Evolutionary conservation across 2,113 vertebrate genomes (phyloP).

Genomic region (Macrotis lagotis): DNA sequence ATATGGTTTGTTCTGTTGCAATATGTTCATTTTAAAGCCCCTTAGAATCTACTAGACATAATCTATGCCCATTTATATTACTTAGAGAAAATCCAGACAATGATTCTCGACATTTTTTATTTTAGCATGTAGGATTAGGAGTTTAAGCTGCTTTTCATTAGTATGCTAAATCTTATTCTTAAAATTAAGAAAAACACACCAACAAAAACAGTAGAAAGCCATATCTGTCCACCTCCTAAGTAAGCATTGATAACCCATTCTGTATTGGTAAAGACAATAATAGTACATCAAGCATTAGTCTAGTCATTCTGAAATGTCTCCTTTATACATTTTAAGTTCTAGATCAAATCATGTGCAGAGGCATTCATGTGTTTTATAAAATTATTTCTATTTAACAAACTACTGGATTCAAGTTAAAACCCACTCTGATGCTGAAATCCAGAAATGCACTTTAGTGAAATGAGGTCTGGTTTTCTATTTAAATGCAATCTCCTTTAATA

Average conservation of each 20-base stretch:
- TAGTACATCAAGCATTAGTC: not conserved
- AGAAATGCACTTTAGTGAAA: not conserved
- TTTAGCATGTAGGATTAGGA: not conserved
- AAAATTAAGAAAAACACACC: not conserved
- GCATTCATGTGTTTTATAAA: not conserved
- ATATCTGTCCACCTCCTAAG: constrained; percentile 24
- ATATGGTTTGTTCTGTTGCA: not conserved
- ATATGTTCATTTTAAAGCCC: not conserved
- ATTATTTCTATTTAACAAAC: not conserved
- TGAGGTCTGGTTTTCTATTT: not conserved
- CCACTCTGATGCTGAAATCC: not conserved
- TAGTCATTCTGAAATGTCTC: not conserved
- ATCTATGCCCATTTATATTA: not conserved
- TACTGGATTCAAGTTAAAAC: constrained; percentile 26
- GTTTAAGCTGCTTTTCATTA: not conserved
- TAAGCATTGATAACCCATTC: not conserved
- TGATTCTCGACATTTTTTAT: not conserved
- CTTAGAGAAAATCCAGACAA: not conserved
- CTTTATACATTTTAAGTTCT: constrained; percentile 29
- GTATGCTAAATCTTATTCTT: not conserved
- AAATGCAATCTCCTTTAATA: not conserved
- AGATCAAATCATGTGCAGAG: constrained; percentile 50
- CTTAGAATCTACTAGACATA: not conserved
- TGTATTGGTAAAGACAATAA: constrained; percentile 5
- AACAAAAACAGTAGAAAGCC: not conserved